Evolutionary conservation across 2,113 vertebrate genomes (phyloP).

Genomic region (Machaerirhynchus nigripectus): DNA sequence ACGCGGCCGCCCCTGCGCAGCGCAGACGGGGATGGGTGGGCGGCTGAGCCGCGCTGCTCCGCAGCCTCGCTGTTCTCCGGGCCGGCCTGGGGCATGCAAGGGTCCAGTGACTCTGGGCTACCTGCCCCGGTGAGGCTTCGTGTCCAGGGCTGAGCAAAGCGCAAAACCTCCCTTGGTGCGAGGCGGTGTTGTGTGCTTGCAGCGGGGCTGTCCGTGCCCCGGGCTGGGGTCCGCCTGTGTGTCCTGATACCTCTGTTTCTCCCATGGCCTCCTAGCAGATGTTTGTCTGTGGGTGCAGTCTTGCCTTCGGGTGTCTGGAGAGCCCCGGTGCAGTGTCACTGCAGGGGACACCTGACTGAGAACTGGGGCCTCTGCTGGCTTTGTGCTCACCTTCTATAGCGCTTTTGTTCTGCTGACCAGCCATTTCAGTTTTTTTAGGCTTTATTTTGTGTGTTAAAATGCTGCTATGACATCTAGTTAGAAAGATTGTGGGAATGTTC

Average conservation of each 20-base stretch:
- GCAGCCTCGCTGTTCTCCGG: background rate
- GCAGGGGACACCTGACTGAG: background rate
- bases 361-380: background rate
- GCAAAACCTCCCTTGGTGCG: accelerated
- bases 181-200: background rate
- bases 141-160: background rate
- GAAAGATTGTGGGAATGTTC: background rate
- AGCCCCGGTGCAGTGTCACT: background rate
- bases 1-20: background rate
- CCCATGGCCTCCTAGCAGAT: accelerated
- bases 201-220: background rate
- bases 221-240: background rate
- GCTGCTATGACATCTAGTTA: background rate
- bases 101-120: background rate
- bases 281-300: background rate
- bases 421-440: background rate
- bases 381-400: background rate
- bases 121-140: background rate
- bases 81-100: background rate
- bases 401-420: background rate
- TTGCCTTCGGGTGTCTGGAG: background rate
- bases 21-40: background rate
- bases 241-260: no score
- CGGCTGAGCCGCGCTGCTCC: background rate
- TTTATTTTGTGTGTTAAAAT: background rate